These are phyloP conservation scores for Cranoglanis bouderius DNA, from an alignment of 2,113 vertebrate genomes.

Conservation along the genomic window DNA sequence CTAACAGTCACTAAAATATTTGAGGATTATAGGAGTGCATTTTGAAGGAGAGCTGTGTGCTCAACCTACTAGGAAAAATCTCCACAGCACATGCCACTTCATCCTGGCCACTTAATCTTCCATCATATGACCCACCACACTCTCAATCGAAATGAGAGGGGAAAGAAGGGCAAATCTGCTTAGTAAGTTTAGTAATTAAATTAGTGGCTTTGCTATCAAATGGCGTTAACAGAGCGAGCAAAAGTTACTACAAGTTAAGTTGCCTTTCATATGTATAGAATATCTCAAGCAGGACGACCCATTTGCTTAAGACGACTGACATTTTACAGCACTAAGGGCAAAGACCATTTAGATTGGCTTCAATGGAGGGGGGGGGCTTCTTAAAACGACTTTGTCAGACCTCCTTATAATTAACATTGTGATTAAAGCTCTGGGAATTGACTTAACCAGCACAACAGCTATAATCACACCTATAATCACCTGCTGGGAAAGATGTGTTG, in stretches of 20 bases:
- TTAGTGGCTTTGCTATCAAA: neutral
- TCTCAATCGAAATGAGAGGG: constrained; percentile 64
- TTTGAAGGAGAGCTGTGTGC: neutral
- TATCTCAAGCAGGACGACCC: neutral
- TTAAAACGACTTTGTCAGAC: constrained; percentile 62
- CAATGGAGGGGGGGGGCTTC: constrained; percentile 5
- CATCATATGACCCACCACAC: constrained; percentile 69
- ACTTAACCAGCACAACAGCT: constrained; percentile 62
- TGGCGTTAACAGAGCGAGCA: neutral
- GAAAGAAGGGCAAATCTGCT: constrained; percentile 69
- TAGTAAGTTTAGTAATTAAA: constrained; percentile 34
- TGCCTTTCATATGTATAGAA: neutral
- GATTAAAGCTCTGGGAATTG: constrained; percentile 68
- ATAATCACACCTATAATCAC: constrained; percentile 53
- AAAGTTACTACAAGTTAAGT: neutral
- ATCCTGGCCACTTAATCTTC: constrained; percentile 62
- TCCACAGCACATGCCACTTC: constrained; percentile 61
- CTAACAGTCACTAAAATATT: neutral
- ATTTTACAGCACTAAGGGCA: constrained; percentile 49
- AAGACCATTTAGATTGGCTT: constrained; percentile 50
- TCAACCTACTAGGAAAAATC: neutral
- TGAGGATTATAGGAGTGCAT: constrained; percentile 7
- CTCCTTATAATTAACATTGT: constrained; percentile 68
- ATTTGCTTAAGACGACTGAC: neutral
- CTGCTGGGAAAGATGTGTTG: constrained; percentile 39